Evolutionary conservation across 2,888 invertebrate genomes (phyloP).

Genomic region (Ctenicera cuprea): DNA sequence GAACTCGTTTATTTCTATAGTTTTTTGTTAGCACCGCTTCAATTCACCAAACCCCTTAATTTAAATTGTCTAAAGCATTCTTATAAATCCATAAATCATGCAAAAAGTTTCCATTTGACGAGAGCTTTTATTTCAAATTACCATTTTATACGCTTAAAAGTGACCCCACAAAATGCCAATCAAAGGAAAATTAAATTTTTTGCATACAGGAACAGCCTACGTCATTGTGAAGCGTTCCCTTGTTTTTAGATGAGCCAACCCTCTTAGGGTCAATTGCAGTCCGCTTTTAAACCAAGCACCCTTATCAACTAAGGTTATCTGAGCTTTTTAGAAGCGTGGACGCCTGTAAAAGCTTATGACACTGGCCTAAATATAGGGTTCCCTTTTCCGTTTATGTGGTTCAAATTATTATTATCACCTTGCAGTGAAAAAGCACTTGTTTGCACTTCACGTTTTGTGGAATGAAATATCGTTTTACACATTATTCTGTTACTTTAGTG

Average conservation of each 20-base stretch:
- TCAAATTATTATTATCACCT: conserved; percentile 40
- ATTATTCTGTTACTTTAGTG: neutral
- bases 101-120: conserved; percentile 52
- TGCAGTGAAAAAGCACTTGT: conserved; percentile 37
- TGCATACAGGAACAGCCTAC: conserved; percentile 55
- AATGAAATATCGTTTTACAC: conserved; percentile 10
- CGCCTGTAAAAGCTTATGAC: conserved; percentile 50
- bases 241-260: conserved; percentile 60
- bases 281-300: conserved; percentile 59
- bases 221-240: conserved; percentile 56
- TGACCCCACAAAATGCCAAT: conserved; percentile 59
- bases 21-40: conserved; percentile 4
- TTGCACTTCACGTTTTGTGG: conserved; percentile 22
- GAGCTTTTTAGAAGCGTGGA: conserved; percentile 53
- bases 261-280: conserved; percentile 62
- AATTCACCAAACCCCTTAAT: conserved; percentile 29
- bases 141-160: conserved; percentile 56
- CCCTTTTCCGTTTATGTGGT: conserved; percentile 34
- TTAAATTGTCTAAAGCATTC: conserved; percentile 43
- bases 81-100: conserved; percentile 53
- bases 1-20: conserved; percentile 22
- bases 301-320: conserved; percentile 57
- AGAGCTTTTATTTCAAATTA: conserved; percentile 55
- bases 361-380: conserved; percentile 40
- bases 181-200: conserved; percentile 60